Evolutionary conservation across 2,888 invertebrate species (phyloP), one percentile per base, ranked within the genome.

Genomic region (Clusia tigrina): DNA sequence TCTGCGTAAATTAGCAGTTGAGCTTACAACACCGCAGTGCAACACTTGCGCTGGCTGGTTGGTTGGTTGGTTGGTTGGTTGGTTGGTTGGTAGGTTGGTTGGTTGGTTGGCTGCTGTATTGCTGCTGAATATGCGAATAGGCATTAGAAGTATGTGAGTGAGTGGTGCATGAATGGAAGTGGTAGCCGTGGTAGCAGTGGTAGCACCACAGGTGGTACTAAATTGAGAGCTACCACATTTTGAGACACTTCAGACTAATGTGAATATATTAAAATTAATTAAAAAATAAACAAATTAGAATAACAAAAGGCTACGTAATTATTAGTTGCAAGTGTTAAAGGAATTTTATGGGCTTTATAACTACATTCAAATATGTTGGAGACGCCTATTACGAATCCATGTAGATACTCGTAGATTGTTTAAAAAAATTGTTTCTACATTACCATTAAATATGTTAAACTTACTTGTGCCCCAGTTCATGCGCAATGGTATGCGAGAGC

Each of bases 401-500:
- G n/a, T n/a, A n/a, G n/a, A n/a, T n/a, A n/a, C n/a, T n/a, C n/a
- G n/a, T n/a, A n/a, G n/a, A n/a, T n/a, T n/a, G n/a, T n/a, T n/a
- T n/a, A n/a, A n/a, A n/a, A n/a, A n/a, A n/a, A n/a, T n/a, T n/a
- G n/a, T n/a, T n/a, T n/a, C n/a, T n/a, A n/a, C n/a, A n/a, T 42
- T 42, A 42, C 15, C 42, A 42, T 42, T 42, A 42, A 42, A 42
- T 42, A n/a, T 15, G 2, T 15, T 5, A 10, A 70, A 88, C 92
- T 88, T 85, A 95, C 95, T 94, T 94, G 86, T 95, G 95, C 64
- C 95, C 95, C 79, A 95, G 85, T 85, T 96, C 95, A 81, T 96
- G 95, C 5, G 95, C 91, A 76, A 95, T 90, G 68, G 95, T 95
- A 85, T 94, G 92, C 24, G 95, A 94, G 62, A 95, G 86, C 80